These are phyloP conservation scores for Podarcis raffonei DNA, from an alignment of 2,113 vertebrate species.

Conservation along the genomic window DNA sequence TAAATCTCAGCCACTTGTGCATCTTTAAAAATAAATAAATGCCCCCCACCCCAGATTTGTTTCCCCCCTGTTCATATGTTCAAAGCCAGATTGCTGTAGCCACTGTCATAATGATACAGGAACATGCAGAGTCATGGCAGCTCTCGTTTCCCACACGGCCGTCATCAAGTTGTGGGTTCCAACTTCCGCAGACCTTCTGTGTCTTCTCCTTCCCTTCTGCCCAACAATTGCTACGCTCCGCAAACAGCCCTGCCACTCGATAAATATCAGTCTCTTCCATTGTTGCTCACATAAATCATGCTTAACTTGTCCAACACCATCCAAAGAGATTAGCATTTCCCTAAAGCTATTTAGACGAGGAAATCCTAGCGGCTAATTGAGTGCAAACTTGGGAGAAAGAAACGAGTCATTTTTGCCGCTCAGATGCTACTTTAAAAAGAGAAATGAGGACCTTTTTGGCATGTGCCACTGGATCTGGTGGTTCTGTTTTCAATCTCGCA, in stretches of 20 bases:
- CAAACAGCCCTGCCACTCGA: conserved; percentile 68
- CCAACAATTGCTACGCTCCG: conserved; percentile 54
- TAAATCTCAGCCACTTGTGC: neutral
- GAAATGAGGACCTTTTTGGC: neutral
- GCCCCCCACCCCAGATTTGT: too few relatives aligned
- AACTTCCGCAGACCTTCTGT: neutral
- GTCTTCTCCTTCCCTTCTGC: neutral
- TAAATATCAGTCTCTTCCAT: conserved; percentile 70
- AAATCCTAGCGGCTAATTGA: conserved; percentile 68
- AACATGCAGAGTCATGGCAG: neutral
- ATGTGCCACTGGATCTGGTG: neutral
- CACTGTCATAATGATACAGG: neutral
- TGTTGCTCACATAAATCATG: conserved; percentile 69
- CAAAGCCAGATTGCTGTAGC: neutral
- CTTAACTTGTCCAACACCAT: conserved; percentile 68
- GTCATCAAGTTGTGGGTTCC: neutral
- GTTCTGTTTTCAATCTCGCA: neutral
- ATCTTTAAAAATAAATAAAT: too few relatives aligned
- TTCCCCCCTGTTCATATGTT: neutral
- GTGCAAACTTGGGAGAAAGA: conserved; percentile 44
- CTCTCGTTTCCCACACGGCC: neutral
- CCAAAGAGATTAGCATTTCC: conserved; percentile 65
- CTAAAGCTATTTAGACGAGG: conserved; percentile 67
- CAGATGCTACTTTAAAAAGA: conserved; percentile 10
- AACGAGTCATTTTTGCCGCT: conserved; percentile 12